These are phyloP conservation scores for Ochropleura plecta DNA, from an alignment of 2,888 invertebrate species.

Conservation along the genomic window DNA sequence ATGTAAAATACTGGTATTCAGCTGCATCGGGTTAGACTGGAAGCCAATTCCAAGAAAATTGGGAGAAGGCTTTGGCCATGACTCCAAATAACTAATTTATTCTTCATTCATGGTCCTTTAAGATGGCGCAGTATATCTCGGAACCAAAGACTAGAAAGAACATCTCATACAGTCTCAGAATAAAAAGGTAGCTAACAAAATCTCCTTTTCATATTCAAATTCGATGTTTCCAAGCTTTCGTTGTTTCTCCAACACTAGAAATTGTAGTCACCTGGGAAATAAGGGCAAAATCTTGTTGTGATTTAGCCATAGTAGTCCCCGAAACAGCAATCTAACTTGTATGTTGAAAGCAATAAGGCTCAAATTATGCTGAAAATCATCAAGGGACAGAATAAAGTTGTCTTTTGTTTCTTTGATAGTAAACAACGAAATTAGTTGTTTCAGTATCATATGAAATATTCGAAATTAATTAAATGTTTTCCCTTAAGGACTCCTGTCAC, in stretches of 20 bases:
- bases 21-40: too few species aligned
- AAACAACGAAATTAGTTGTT: constrained; percentile 36
- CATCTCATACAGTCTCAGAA: not conserved
- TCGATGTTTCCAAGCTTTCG: not conserved
- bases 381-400: not conserved
- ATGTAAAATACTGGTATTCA: too few species aligned
- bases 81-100: too few species aligned
- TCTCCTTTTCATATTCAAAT: constrained; percentile 42
- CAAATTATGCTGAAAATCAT: constrained; percentile 14
- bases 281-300: constrained; percentile 26
- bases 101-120: not conserved
- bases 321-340: constrained; percentile 9
- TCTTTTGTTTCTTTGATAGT: constrained; percentile 29
- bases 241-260: constrained; percentile 29
- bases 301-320: constrained; percentile 5
- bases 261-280: constrained; percentile 43
- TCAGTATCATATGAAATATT: constrained; percentile 42
- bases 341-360: not conserved
- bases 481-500: constrained; percentile 39
- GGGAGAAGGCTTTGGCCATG: too few species aligned
- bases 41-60: too few species aligned
- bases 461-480: constrained; percentile 49
- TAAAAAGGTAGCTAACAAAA: constrained; percentile 14
- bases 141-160: too few species aligned
- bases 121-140: not conserved